Evolutionary conservation across 2,888 invertebrate species (phyloP).

Genomic region (Sphaerophoria rueppellii): DNA sequence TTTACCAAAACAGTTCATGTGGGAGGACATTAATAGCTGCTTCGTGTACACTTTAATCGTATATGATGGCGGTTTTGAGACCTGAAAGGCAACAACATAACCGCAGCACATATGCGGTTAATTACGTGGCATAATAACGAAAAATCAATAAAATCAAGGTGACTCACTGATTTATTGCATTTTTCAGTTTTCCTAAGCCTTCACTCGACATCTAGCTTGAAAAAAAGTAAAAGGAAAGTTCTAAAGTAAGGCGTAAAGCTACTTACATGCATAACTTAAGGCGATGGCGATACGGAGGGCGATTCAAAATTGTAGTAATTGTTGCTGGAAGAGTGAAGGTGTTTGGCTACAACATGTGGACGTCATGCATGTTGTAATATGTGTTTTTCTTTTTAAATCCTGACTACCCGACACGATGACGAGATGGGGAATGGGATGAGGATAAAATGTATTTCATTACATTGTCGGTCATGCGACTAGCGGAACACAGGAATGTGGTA

Average conservation of each 20-base stretch:
- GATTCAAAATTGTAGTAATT: constrained; percentile 41
- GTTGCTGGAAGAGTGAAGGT: constrained; percentile 18
- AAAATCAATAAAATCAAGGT: constrained; percentile 73
- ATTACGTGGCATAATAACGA: constrained; percentile 71
- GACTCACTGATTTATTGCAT: constrained; percentile 73
- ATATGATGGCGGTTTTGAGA: not conserved
- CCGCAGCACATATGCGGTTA: constrained; percentile 69
- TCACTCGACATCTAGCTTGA: constrained; percentile 22
- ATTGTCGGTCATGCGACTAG: constrained; percentile 27
- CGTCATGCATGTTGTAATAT: constrained; percentile 35
- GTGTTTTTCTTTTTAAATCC: not conserved
- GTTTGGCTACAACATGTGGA: not conserved
- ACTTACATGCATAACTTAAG: constrained; percentile 54
- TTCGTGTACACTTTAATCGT: constrained; percentile 65
- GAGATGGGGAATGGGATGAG: not conserved
- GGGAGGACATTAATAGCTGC: constrained; percentile 71
- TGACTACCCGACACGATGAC: not conserved
- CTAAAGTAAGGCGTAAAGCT: constrained; percentile 33
- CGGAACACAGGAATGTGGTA: constrained; percentile 16
- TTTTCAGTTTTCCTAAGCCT: constrained; percentile 53
- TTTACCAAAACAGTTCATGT: constrained; percentile 46
- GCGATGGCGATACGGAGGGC: constrained; percentile 32
- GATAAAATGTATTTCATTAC: constrained; percentile 35
- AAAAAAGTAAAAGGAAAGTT: not conserved
- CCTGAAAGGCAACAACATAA: not conserved